A percentile compares a stretch with the other conserved stretches of the same genome.
These are phyloP conservation scores for Hirtodrosophila alboralis DNA, from an alignment of 2,888 invertebrate species.

Conservation along the genomic window DNA sequence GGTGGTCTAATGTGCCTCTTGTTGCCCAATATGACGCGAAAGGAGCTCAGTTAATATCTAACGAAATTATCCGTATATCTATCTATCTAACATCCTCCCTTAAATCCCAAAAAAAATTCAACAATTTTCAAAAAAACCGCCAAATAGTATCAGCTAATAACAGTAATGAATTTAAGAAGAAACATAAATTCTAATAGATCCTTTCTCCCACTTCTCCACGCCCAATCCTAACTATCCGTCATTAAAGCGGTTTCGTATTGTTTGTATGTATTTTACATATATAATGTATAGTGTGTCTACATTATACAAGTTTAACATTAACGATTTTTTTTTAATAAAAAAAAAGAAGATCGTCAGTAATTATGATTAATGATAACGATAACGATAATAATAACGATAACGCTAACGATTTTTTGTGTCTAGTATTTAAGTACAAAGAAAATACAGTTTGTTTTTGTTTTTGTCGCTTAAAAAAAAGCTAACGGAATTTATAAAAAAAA, in stretches of 20 bases:
- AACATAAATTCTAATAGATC: too few species aligned
- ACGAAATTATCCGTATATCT: too few species aligned
- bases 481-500: conserved; percentile 58
- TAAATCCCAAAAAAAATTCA: conserved; percentile 5
- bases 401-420: conserved; percentile 58
- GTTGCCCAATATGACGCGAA: conserved; percentile 94
- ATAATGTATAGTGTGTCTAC: conserved; percentile 38
- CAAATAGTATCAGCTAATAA: not conserved
- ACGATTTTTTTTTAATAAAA: too few species aligned
- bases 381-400: conserved; percentile 39
- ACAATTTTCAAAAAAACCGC: conserved; percentile 1
- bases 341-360: conserved; percentile 65
- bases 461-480: conserved; percentile 30
- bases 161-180: not conserved
- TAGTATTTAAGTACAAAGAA: conserved; percentile 43
- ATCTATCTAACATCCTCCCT: not conserved
- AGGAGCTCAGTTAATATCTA: conserved; percentile 85
- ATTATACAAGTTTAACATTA: conserved; percentile 38
- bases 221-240: not conserved
- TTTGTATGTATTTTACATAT: conserved; percentile 29
- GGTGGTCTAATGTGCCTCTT: conserved; percentile 94
- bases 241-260: conserved; percentile 13
- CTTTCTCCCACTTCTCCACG: not conserved
- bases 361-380: conserved; percentile 67
- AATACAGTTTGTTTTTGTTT: conserved; percentile 24